These are phyloP conservation scores for Baryphthengus martii DNA, from an alignment of 2,113 vertebrate species.

Conservation along the genomic window DNA sequence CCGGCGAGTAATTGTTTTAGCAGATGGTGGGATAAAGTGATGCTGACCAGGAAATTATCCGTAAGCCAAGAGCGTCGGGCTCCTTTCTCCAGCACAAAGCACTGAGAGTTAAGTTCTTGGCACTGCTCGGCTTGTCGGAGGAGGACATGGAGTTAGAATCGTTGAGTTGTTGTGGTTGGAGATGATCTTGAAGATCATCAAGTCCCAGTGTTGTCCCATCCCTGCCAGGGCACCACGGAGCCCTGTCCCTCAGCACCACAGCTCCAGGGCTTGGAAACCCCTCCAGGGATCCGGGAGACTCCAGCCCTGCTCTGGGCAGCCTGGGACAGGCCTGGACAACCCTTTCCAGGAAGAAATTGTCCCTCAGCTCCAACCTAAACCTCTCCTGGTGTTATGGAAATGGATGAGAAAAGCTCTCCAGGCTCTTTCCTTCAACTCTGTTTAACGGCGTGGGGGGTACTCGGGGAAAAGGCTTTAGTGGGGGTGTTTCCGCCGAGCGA, in stretches of 20 bases:
- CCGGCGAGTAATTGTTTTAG: not conserved
- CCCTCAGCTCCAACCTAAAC: not conserved
- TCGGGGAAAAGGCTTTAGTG: not conserved
- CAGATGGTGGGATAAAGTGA: conserved; percentile 35
- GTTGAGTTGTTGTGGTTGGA: not conserved
- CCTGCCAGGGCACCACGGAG: not conserved
- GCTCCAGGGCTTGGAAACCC: not conserved
- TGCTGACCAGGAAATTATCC: conserved; percentile 37
- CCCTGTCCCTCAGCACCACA: not conserved
- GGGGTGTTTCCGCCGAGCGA: not conserved
- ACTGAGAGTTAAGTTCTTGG: not conserved
- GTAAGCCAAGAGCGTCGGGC: not conserved
- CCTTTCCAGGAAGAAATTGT: not conserved
- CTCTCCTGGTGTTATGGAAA: not conserved
- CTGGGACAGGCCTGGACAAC: not conserved
- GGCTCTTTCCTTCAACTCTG: not conserved
- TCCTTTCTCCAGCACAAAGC: not conserved
- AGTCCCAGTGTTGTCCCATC: not conserved
- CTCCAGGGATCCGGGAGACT: not conserved
- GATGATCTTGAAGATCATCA: not conserved
- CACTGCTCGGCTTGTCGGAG: not conserved
- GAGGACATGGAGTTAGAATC: not conserved
- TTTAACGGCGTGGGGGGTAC: not conserved
- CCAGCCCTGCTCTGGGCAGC: not conserved
- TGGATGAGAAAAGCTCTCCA: not conserved